Evolutionary conservation across 92 coral and sea anemone genomes (phyloP), one percentile per base, ranked within the genome.

Genomic region (Desmophyllum pertusum): DNA sequence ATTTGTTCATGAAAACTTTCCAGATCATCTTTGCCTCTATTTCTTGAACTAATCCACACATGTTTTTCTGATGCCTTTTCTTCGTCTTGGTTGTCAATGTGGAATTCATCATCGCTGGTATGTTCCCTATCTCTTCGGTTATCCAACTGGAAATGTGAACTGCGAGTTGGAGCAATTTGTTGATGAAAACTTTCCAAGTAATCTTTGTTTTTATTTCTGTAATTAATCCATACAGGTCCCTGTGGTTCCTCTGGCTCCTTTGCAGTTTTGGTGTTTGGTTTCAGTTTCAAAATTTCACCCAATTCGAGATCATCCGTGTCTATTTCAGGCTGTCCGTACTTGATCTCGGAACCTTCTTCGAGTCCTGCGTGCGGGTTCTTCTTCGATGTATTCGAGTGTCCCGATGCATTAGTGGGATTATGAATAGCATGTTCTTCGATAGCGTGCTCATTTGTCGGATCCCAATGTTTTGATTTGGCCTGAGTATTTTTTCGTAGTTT

Each of bases 391-490:
- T 51, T 80, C 23, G 64, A 2, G 39, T 17, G 30, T 10, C 46
- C 37, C 0, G 37, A n/a, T 25, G 19, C 36, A 5, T 38, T 10
- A 38, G 13, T 35, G 8, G 57, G 0, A 48, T 6, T 21, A 50
- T 80, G 48, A 48, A 82, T 72, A 30, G 15, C 45, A 36, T 73
- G 79, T 29, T 82, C 86, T 29, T 82, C 86, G 43, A 82, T 37
- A 31, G 10, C 33, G 66, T 75, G 73, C 45, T 75, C 75, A 41
- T 75, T 75, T 23, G 73, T 62, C 3, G 64, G 51, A 46, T 76
- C 29, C 57, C 46, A 50, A 0, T 83, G 39, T 3, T 36, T 43
- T 37, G 17, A n/a, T n/a, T 33, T 46, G 29, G 37, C 2, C 51
- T 59, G 14, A 7, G 48, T 21, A 69, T 18, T 3, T 5, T 65